Evolutionary conservation across 2,888 invertebrate species (phyloP).

Genomic region (Anoplius nigerrimus): DNA sequence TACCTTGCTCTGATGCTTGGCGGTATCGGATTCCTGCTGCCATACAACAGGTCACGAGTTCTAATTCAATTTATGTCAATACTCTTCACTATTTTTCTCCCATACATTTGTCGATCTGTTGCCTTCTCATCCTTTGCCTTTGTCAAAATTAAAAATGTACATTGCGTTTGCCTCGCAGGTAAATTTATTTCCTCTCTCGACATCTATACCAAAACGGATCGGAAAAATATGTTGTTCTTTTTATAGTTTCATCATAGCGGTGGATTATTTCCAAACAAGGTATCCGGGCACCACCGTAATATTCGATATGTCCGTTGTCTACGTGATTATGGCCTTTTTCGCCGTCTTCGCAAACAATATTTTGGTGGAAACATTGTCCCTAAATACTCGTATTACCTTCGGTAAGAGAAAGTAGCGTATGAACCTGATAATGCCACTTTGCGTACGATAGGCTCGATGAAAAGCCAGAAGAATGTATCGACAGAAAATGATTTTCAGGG

Average conservation of each 20-base stretch:
- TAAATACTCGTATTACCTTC: constrained; percentile 90
- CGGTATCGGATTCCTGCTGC: constrained; percentile 92
- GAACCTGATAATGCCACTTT: too few species aligned
- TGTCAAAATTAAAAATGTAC: too few species aligned
- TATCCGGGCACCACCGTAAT: constrained; percentile 91
- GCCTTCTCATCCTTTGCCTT: too few species aligned
- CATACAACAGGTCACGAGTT: constrained; percentile 88
- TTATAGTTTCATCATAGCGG: constrained; percentile 92
- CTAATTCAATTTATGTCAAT: too few species aligned
- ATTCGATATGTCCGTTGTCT: constrained; percentile 94
- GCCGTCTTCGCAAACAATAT: constrained; percentile 92
- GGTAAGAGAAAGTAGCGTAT: constrained; percentile 76
- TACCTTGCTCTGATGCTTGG: constrained; percentile 87
- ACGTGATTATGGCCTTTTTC: constrained; percentile 91
- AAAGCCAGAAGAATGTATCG: too few species aligned
- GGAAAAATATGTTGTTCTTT: constrained; percentile 12
- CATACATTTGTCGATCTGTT: too few species aligned
- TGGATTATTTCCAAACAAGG: constrained; percentile 91
- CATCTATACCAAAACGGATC: too few species aligned
- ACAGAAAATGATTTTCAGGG: constrained; percentile 75
- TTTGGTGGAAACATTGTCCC: constrained; percentile 87
- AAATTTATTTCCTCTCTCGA: too few species aligned
- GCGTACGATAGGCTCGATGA: too few species aligned
- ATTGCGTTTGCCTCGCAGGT: too few species aligned
- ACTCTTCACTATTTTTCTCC: too few species aligned